Evolutionary conservation across 2,888 invertebrate genomes (phyloP), one percentile per base, ranked within the genome.

Genomic region (Drosophila neotestacea): DNA sequence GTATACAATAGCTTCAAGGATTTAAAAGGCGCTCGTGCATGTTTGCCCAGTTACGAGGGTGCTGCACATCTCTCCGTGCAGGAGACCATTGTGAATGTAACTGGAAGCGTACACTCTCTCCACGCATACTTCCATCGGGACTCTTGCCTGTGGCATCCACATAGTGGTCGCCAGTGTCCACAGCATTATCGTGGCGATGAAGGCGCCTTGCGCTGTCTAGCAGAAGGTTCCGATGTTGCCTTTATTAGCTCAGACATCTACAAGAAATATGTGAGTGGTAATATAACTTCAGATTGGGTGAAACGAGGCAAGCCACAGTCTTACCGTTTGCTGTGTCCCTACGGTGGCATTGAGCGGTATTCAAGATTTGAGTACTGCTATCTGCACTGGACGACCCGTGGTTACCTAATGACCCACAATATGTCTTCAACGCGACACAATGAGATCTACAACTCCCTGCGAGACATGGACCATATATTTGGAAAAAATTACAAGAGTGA

Each of bases 31-130:
- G 95, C 95, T 75, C 94, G 95, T 44, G 96, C 96, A 0, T 97
- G 96, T 84, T 96, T 98, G 91, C 96, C 98, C 1, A 94, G 94
- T n/a, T 96, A 95, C 87, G 96, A 96, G 75, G 96, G 97, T 6
- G 93, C 95, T 6, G 95, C 96, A 9, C 95, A 95, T 94, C 94
- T 95, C 79, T 94, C 95, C 0, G 94, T 94, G 0, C 92, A 92
- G 70, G 93, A 91, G 89, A 93, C 92, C 16, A 93, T 92, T 78
- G 91, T 73, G 74, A 93, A 86, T 90, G 92, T 86, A 52, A 93
- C 74, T 91, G 92, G 70, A 41, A 93, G 67, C 64, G 77, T 86
- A 7, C 78, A 76, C 2, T 75, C 90, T 1, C 44, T 90, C 9
- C 71, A 78, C 4, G 87, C 87, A 0, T 94, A 94, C 59, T 96